Conservation (phyloP, 2,888 invertebrate genomes). For the Tipula lateralis region DNA sequence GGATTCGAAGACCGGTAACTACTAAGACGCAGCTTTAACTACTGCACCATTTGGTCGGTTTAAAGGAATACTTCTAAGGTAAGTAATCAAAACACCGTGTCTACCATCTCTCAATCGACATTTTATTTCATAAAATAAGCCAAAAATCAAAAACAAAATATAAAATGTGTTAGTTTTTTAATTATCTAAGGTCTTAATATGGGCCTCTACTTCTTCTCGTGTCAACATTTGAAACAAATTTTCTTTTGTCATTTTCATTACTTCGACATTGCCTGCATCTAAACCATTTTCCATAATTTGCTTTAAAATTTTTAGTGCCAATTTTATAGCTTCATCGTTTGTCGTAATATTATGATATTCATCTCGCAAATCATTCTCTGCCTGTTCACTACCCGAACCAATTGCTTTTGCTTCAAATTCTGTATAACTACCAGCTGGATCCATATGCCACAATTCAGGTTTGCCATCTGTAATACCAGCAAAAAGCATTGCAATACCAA, state of each 20-base stretch:
- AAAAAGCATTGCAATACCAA: slow-evolving; percentile 97
- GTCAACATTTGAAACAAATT: slow-evolving; percentile 84
- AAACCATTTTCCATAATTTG: slow-evolving; percentile 99
- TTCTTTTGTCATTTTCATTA: slow-evolving; percentile 81
- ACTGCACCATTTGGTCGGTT: too few species aligned
- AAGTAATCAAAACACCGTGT: too few species aligned
- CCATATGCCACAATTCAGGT: slow-evolving; percentile 96
- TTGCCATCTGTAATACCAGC: slow-evolving; percentile 88
- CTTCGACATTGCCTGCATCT: slow-evolving; percentile 94
- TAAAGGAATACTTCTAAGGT: too few species aligned
- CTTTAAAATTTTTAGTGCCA: slow-evolving; percentile 88
- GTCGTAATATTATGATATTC: slow-evolving; percentile 82
- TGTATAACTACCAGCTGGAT: slow-evolving; percentile 97
- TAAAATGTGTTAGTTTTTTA: not conserved
- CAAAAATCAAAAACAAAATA: not conserved
- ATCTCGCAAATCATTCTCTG: slow-evolving; percentile 85
- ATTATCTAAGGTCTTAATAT: slow-evolving; percentile 57
- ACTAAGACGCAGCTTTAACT: too few species aligned
- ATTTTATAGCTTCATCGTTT: slow-evolving; percentile 84
- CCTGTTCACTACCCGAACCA: slow-evolving; percentile 98
- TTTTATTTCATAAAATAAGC: not conserved
- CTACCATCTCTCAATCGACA: not conserved
- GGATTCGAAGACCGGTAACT: too few species aligned
- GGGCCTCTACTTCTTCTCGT: slow-evolving; percentile 85
- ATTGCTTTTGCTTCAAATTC: slow-evolving; percentile 98